Evolutionary conservation across 2,113 vertebrate genomes (phyloP).

Genomic region (Myodes glareolus): DNA sequence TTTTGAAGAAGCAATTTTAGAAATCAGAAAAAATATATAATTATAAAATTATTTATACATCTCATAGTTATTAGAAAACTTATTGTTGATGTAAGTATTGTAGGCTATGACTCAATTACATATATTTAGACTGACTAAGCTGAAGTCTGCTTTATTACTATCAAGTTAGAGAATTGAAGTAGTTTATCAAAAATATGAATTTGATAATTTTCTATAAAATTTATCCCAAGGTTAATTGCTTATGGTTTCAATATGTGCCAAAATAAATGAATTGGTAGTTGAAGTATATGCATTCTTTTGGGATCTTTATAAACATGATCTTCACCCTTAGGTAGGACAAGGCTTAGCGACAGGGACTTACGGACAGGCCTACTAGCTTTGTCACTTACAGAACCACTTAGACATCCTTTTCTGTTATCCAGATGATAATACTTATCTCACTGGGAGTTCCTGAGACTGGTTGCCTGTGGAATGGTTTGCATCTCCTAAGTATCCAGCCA

Average conservation of each 20-base stretch:
- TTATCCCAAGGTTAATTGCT: not conserved
- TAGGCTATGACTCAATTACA: not conserved
- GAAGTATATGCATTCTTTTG: not conserved
- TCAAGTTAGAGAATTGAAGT: not conserved
- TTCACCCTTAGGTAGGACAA: not conserved
- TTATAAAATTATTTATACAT: constrained; percentile 23
- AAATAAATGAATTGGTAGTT: not conserved
- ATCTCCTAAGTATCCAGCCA: not conserved
- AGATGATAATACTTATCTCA: not conserved
- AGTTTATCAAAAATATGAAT: constrained; percentile 13
- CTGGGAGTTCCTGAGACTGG: not conserved
- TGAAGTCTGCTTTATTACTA: not conserved
- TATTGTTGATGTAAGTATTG: constrained; percentile 5
- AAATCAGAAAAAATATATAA: not conserved
- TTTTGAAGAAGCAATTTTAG: not conserved
- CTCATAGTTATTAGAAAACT: constrained; percentile 32
- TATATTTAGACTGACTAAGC: not conserved
- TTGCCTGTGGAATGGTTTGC: not conserved
- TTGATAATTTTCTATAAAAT: constrained; percentile 4
- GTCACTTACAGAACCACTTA: not conserved
- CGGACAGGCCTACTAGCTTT: not conserved
- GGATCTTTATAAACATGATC: not conserved
- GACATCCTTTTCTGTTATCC: not conserved
- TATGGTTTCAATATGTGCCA: not conserved
- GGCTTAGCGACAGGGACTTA: not conserved